phyloP scores from a whole-genome alignment of 2,888 invertebrate genomes.

The Drosophila aldrichi region DNA sequence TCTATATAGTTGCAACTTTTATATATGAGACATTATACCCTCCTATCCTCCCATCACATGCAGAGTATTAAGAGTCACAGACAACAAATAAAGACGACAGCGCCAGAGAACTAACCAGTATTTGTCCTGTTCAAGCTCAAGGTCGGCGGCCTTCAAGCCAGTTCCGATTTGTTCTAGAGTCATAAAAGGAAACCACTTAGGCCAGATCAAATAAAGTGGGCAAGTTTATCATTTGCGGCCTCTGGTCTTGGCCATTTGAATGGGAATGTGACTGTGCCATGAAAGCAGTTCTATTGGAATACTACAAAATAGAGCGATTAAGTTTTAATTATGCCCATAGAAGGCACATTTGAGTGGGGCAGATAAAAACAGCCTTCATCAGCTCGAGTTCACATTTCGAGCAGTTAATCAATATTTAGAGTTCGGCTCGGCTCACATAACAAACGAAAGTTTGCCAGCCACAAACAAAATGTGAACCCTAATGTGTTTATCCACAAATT shows the following conservation, averaged over 20 bases:
- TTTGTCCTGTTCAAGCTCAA: conserved; percentile 49
- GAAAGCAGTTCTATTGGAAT: conserved; percentile 57
- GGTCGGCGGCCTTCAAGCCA: conserved; percentile 24
- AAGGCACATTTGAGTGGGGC: conserved; percentile 5
- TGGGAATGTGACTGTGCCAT: conserved; percentile 34
- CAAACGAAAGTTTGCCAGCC: conserved; percentile 60
- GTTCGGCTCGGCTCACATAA: conserved; percentile 17
- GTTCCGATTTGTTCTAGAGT: conserved; percentile 14
- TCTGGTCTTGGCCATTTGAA: conserved; percentile 25
- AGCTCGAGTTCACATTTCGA: conserved; percentile 8
- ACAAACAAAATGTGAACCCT: conserved; percentile 57
- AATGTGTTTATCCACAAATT: conserved; percentile 70
- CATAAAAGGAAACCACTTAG: conserved; percentile 63
- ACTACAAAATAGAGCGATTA: conserved; percentile 37
- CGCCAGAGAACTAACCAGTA: not conserved
- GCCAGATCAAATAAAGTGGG: conserved; percentile 36
- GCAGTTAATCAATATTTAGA: conserved; percentile 53
- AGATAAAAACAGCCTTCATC: conserved; percentile 38
- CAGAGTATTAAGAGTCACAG: not conserved
- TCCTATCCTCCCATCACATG: not conserved
- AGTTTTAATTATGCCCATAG: conserved; percentile 38
- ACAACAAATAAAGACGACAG: conserved; percentile 30
- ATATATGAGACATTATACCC: not conserved
- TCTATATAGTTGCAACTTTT: not conserved
- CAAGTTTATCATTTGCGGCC: conserved; percentile 50